Percentiles rank a stretch among this genome's conserved stretches.
These are phyloP conservation scores for Drosophila repleta DNA, from an alignment of 1,140 invertebrate genomes.

Conservation along the genomic window DNA sequence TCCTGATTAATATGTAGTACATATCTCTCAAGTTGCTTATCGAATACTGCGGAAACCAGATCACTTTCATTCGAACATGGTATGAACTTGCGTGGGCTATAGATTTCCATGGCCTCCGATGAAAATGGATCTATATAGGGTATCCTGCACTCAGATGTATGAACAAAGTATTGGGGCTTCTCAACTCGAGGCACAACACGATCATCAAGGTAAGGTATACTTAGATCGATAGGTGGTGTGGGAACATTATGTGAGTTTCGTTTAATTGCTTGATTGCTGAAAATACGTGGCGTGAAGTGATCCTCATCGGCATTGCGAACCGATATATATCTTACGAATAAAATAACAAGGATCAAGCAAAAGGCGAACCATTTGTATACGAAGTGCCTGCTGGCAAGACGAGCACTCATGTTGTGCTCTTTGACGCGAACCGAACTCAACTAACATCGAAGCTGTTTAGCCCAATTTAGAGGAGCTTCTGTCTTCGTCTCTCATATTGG, in stretches of 20 bases:
- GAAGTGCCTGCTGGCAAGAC: not conserved
- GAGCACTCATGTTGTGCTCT: conserved; percentile 8
- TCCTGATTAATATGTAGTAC: conserved; percentile 41
- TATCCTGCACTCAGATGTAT: conserved; percentile 41
- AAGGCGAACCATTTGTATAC: conserved; percentile 1
- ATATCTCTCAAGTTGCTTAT: conserved; percentile 34
- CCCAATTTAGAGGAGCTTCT: not conserved
- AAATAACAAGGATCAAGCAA: not conserved
- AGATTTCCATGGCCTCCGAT: conserved; percentile 29
- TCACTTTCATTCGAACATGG: conserved; percentile 59
- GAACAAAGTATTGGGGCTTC: conserved; percentile 30
- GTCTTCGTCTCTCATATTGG: not conserved
- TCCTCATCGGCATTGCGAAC: not conserved
- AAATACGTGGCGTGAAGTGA: too few species aligned
- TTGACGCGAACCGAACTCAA: conserved; percentile 8
- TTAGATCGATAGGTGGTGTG: not conserved
- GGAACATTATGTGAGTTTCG: not conserved
- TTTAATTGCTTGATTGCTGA: not conserved
- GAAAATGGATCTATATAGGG: conserved; percentile 54
- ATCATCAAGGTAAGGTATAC: too few species aligned
- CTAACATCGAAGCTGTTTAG: not conserved
- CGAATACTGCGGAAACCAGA: conserved; percentile 30
- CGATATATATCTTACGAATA: not conserved
- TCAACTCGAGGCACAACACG: not conserved
- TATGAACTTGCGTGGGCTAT: conserved; percentile 37